Conservation (phyloP, 2,888 invertebrate genomes). For the Ectropis crepuscularia region DNA sequence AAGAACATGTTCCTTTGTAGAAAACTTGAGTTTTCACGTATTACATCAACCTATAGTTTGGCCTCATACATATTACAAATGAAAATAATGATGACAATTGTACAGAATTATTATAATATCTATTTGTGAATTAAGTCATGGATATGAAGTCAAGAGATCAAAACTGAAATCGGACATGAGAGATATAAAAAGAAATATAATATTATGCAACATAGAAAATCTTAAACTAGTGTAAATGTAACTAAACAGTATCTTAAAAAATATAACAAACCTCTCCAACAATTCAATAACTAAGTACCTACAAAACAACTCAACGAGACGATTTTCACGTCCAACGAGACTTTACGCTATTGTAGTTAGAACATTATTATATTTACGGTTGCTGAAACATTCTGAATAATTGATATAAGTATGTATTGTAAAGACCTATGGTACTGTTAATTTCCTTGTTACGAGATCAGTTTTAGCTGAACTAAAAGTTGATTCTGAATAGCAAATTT, state of each 20-base stretch:
- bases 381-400: not conserved
- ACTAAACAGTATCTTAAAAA: conserved; percentile 50
- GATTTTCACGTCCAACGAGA: conserved; percentile 6
- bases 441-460: too few species aligned
- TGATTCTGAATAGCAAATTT: too few species aligned
- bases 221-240: conserved; percentile 39
- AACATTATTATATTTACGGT: too few species aligned
- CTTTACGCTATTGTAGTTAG: not conserved
- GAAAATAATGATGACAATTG: too few species aligned
- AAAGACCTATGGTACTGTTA: too few species aligned
- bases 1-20: too few species aligned
- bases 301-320: conserved; percentile 60
- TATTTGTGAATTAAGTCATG: conserved; percentile 15
- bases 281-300: conserved; percentile 71
- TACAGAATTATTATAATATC: not conserved
- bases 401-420: too few species aligned
- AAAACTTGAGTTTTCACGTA: too few species aligned
- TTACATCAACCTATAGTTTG: not conserved
- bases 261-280: conserved; percentile 62
- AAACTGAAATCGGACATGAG: not conserved
- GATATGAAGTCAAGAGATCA: conserved; percentile 6
- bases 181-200: conserved; percentile 9
- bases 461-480: too few species aligned
- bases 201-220: conserved; percentile 32
- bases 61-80: too few species aligned